phyloP scores from a whole-genome alignment of 2,888 invertebrate species.

The Trachelus stipa region DNA sequence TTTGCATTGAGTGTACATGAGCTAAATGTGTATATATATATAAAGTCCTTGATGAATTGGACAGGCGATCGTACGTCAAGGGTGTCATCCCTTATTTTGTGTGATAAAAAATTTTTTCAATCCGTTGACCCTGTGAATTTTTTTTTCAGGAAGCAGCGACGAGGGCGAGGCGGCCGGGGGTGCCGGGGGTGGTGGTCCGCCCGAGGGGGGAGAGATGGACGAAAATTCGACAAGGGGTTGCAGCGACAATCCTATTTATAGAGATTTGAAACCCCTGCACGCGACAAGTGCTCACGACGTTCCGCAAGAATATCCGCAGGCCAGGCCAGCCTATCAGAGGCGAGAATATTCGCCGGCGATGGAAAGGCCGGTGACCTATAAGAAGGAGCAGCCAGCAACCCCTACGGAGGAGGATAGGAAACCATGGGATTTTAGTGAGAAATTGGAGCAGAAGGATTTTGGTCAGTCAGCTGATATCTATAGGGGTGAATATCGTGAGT shows the following conservation, averaged over 20 bases:
- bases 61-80: background rate
- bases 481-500: constrained; percentile 31
- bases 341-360: constrained; percentile 22
- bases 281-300: constrained; percentile 42
- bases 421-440: constrained; percentile 49
- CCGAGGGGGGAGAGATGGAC: constrained; percentile 72
- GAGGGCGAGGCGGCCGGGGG: constrained; percentile 69
- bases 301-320: constrained; percentile 43
- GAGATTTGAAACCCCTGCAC: constrained; percentile 46
- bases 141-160: constrained; percentile 64
- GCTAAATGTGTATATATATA: background rate
- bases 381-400: constrained; percentile 13
- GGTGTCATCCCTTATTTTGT: background rate
- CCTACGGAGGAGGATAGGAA: constrained; percentile 48
- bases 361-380: constrained; percentile 24
- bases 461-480: constrained; percentile 32
- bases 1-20: background rate
- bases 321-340: constrained; percentile 34
- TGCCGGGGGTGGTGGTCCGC: constrained; percentile 68
- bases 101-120: background rate
- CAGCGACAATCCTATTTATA: constrained; percentile 42
- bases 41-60: no score
- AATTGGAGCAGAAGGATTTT: constrained; percentile 38
- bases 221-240: constrained; percentile 35
- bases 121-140: background rate